Conservation (phyloP, 2,888 invertebrate species). For the Girardia tigrina region DNA sequence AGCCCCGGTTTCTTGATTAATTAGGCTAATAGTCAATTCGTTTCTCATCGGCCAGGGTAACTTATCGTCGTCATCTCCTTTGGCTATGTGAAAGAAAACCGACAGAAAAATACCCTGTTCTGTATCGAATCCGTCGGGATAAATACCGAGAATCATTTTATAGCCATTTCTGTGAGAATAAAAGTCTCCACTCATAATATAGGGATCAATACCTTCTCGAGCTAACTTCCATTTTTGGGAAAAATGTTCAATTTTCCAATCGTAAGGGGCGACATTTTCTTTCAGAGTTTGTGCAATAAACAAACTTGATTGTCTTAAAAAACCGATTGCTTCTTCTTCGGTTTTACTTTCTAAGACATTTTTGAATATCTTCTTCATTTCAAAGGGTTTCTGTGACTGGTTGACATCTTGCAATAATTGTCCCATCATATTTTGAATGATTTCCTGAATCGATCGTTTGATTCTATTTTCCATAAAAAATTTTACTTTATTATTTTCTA, state of each 20-base stretch:
- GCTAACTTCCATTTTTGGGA: slow-evolving; percentile 8
- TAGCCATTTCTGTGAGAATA: slow-evolving; percentile 4
- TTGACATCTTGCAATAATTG: not conserved
- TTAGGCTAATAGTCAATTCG: not conserved
- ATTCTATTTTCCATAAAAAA: no score
- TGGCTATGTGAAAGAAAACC: not conserved
- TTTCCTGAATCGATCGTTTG: not conserved
- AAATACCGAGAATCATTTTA: not conserved
- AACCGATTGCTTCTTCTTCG: not conserved
- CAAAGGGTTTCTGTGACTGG: not conserved
- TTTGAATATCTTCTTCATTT: not conserved
- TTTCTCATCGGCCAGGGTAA: not conserved
- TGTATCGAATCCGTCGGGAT: slow-evolving; percentile 5
- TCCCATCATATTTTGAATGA: not conserved
- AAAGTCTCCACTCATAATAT: slow-evolving; percentile 15
- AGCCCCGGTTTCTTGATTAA: not conserved
- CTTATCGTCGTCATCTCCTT: not conserved
- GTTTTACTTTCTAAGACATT: not conserved
- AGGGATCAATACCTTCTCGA: not conserved
- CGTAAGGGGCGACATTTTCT: not conserved
- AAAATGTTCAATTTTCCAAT: slow-evolving; percentile 6
- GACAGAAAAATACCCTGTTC: not conserved
- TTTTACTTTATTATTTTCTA: not conserved
- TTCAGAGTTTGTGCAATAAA: not conserved
- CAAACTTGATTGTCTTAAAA: not conserved